phyloP scores from a whole-genome alignment of 2,888 invertebrate genomes.

The Hypena proboscidalis region DNA sequence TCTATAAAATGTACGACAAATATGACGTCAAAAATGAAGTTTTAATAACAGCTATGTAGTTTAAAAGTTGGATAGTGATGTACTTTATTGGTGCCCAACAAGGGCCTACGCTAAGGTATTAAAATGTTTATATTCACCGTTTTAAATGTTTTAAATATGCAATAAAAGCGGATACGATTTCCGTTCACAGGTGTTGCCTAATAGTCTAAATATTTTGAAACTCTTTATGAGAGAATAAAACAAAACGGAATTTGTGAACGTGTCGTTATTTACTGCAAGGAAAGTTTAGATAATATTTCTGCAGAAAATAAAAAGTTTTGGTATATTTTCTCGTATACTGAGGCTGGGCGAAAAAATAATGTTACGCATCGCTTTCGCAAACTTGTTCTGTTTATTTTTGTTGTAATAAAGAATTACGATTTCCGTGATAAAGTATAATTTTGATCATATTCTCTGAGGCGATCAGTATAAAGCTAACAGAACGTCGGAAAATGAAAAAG shows the following conservation, averaged over 20 bases:
- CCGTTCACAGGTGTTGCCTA: not conserved
- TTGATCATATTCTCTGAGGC: not conserved
- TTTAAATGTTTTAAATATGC: not conserved
- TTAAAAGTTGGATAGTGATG: conserved; percentile 2
- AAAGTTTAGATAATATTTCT: conserved; percentile 7
- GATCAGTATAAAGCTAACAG: conserved; percentile 1
- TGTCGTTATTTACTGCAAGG: not conserved
- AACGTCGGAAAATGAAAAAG: conserved; percentile 16
- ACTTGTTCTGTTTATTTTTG: too few species aligned
- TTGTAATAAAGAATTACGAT: too few species aligned
- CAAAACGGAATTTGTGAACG: not conserved
- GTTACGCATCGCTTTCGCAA: not conserved
- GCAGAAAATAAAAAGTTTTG: not conserved
- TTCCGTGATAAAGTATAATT: too few species aligned
- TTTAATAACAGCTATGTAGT: conserved; percentile 3
- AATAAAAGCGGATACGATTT: not conserved
- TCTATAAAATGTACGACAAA: too few species aligned
- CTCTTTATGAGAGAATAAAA: not conserved
- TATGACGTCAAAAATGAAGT: conserved; percentile 13
- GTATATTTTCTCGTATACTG: not conserved
- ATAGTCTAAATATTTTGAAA: not conserved
- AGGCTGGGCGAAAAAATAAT: not conserved
- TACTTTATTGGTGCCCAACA: conserved; percentile 44
- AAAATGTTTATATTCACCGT: conserved; percentile 27
- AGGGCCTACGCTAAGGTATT: conserved; percentile 23